Evolutionary conservation across 1,140 invertebrate genomes (phyloP), one percentile per base, ranked within the genome.

Genomic region (Aphis gossypii): DNA sequence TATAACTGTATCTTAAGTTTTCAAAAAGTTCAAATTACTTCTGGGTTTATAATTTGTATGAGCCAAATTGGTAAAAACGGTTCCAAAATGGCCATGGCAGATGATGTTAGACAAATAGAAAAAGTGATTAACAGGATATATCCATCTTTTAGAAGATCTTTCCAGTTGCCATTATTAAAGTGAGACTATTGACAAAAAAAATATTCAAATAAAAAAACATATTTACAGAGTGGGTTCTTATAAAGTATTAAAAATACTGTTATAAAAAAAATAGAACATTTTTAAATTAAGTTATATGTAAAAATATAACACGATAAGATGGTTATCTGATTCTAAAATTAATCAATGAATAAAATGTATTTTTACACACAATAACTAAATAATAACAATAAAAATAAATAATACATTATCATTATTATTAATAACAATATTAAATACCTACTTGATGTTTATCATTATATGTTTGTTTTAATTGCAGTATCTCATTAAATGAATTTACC

Each of bases 51-150:
- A 92, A 96, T 96, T 83, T 96, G 96, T 94, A 97, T 96, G 23
- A 98, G 95, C 97, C 97, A 98, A 94, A 98, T 96, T 3, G 97
- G 98, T n/a, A 98, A 95, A 94, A 97, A 98, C 0, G 97, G 97
- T 95, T 98, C 98, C 89, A 98, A 94, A 94, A 98, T 96, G 21
- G 97, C 97, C 96, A 98, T 98, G 0, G 97, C 96, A 2, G 96
- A 96, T 0, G 97, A 98, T 7, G 97, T 97, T 20, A 97, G 95
- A 95, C 96, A 97, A 94, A 98, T 97, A 20, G 97, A 96, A 25
- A 97, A 96, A 46, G 96, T 96, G 91, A 96, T 96, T 87, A 97
- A 95, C 51, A 97, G 94, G 51, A 97, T 96, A 94, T 96, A 96
- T 90, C 96, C 95, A 94, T 97, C 96, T 56, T 95, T 95, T 9